Evolutionary conservation across 2,113 vertebrate species (phyloP).

Genomic region (Hippocampus mohnikei): DNA sequence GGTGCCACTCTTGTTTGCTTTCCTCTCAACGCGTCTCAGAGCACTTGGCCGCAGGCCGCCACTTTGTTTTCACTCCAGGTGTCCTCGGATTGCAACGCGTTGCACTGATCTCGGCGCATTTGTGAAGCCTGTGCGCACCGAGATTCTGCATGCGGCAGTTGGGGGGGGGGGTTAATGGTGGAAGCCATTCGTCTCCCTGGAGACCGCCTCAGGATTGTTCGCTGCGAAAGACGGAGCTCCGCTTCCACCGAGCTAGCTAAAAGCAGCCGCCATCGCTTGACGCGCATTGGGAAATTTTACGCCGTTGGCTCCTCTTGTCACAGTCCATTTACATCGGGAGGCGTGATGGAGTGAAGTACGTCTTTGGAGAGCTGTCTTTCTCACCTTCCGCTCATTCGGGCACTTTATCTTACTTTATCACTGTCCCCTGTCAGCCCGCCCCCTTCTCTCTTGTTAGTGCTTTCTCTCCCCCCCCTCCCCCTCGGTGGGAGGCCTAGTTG

Average conservation of each 20-base stretch:
- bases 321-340: slow-evolving; percentile 2
- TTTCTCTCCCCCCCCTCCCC: not conserved
- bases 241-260: not conserved
- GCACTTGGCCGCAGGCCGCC: not conserved
- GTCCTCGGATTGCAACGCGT: not conserved
- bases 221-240: not conserved
- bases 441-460: not conserved
- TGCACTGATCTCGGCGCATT: slow-evolving; percentile 1
- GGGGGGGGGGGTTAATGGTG: not conserved
- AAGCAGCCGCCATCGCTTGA: not conserved
- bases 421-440: not conserved
- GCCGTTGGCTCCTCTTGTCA: not conserved
- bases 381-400: not conserved
- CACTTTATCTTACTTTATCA: not conserved
- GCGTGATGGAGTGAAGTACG: not conserved
- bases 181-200: slow-evolving; percentile 5
- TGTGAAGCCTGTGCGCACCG: slow-evolving; percentile 1
- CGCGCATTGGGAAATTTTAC: not conserved
- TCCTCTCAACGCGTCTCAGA: not conserved
- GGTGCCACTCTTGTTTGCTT: not conserved
- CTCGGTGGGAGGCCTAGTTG: not conserved
- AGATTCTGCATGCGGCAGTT: not conserved
- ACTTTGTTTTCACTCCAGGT: slow-evolving; percentile 2
- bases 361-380: not conserved
- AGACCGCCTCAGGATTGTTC: not conserved